Conservation (phyloP, 2,113 vertebrate genomes). For the Hippoglossus stenolepis region DNA sequence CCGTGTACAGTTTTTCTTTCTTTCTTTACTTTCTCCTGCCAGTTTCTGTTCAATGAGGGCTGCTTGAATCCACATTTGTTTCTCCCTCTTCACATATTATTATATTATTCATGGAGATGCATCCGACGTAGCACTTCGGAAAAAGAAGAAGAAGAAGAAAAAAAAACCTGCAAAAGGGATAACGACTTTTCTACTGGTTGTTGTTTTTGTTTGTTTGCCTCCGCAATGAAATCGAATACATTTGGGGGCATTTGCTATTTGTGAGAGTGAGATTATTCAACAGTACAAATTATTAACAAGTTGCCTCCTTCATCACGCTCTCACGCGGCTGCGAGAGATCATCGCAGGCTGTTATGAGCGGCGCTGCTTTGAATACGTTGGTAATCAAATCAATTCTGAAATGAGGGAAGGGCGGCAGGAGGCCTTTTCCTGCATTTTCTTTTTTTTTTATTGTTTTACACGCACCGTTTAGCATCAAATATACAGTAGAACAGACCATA, state of each 20-base stretch:
- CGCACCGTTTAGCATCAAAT: not conserved
- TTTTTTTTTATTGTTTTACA: not conserved
- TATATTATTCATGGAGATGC: slow-evolving; percentile 72
- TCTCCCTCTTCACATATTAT: slow-evolving; percentile 57
- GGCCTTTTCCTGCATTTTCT: not conserved
- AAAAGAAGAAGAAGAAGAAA: not conserved
- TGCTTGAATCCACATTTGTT: slow-evolving; percentile 66
- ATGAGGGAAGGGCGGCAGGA: not conserved
- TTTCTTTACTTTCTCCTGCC: slow-evolving; percentile 51
- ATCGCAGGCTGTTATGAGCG: slow-evolving; percentile 29
- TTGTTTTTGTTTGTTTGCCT: slow-evolving; percentile 69
- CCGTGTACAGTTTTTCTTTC: slow-evolving; percentile 52
- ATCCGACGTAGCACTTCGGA: slow-evolving; percentile 41
- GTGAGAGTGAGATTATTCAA: slow-evolving; percentile 58
- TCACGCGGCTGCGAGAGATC: slow-evolving; percentile 41
- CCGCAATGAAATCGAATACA: slow-evolving; percentile 37
- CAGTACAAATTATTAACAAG: slow-evolving; percentile 73
- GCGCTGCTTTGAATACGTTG: slow-evolving; percentile 50
- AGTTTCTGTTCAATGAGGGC: slow-evolving; percentile 68
- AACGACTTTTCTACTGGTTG: slow-evolving; percentile 56
- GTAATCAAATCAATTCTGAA: slow-evolving; percentile 48
- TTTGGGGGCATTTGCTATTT: slow-evolving; percentile 61
- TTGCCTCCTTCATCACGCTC: slow-evolving; percentile 33
- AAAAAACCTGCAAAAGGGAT: slow-evolving; percentile 55
- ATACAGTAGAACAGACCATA: no score